Base-by-base conservation (phyloP, 2,797 vertebrate genomes). In the Poeciliopsis turneri region DNA sequence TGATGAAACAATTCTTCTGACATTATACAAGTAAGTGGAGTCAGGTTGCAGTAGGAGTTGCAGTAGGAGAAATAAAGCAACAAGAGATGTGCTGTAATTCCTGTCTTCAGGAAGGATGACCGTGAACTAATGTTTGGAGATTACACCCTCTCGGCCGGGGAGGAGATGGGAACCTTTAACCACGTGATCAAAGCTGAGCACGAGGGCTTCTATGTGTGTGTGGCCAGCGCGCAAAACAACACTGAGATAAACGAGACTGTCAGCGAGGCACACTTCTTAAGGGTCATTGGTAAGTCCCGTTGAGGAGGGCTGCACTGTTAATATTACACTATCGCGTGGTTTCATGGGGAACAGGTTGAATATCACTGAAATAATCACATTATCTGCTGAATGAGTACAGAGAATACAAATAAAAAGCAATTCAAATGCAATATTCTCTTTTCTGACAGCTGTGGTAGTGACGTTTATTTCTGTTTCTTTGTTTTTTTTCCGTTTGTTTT, bases 231-330 rank as follows among this genome's bases (percentile, higher is more conserved):
- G 4, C 93, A 92, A 72, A 94, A 93, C 89, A 87, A 86, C 84
- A 85, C 94, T 0, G 1, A 25, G 8, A 75, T 92, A 53, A 23
- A 68, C 16, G 74, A 92, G n/a, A 84, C 83, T 1, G 41, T 84
- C 78, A 94, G 95, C 82, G 0, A 15, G 13, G 2, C 2, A 16
- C 92, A 90, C 79, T 28, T 81, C 69, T 74, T 95, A 25, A 90
- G 20, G 68, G 93, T 95, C 43, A 5, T 94, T 13, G 92, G 95
- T 95, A 86, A 94, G 95, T 88, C 4, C 80, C 11, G 10, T 13
- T 55, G 68, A n/a, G 10, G 3, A 39, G 18, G 30, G 15, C 15
- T 33, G 2, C 28, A 33, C 30, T 30, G 9, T 7, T 33, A 18
- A n/a, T n/a, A 12, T 55, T 4, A 10, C 57, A 59, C 6, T 28